These are phyloP conservation scores for Murina feae DNA, from an alignment of 2,113 vertebrate genomes.

Conservation along the genomic window DNA sequence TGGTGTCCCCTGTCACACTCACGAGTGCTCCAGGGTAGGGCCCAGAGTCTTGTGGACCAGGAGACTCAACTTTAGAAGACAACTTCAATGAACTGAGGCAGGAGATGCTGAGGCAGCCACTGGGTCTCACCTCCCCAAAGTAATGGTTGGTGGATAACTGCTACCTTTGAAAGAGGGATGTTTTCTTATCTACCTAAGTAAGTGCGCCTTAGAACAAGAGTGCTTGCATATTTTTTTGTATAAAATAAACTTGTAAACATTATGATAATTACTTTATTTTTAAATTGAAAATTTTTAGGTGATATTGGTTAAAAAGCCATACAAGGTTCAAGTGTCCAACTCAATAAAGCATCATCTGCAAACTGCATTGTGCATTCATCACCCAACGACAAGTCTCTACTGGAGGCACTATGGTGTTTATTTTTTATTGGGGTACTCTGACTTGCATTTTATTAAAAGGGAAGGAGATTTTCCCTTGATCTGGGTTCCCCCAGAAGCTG, in stretches of 20 bases:
- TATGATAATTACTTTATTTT: background rate
- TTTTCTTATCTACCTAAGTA: background rate
- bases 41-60: fast-evolving
- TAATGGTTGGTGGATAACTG: background rate
- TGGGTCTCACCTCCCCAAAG: background rate
- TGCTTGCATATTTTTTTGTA: background rate
- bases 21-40: background rate
- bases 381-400: background rate
- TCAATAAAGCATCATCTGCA: background rate
- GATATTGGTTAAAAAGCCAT: background rate
- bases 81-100: background rate
- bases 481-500: background rate
- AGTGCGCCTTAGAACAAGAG: background rate
- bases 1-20: fast-evolving
- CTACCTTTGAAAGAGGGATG: background rate
- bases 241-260: background rate
- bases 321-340: background rate
- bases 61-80: background rate
- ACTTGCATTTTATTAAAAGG: background rate
- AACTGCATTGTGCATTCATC: background rate
- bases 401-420: background rate
- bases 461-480: background rate
- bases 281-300: background rate
- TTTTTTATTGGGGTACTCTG: background rate
- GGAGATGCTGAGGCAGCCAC: background rate